Conservation (phyloP, 2,113 vertebrate genomes). For the Poecilia latipinna region DNA sequence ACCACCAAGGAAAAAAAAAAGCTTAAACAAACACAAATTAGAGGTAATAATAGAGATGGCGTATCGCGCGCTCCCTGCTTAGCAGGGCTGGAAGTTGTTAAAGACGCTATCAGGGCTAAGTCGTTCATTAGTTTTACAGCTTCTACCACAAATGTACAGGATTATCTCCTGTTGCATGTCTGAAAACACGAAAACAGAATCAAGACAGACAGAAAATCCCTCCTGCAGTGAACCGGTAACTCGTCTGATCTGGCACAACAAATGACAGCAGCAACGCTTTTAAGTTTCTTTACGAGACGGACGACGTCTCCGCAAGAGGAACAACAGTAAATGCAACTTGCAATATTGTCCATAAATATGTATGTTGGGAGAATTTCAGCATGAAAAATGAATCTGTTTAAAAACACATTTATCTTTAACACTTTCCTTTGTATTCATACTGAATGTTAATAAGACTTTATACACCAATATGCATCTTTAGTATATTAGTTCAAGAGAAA, state of each 20-base stretch:
- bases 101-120: conserved; percentile 24
- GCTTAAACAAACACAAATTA: neutral
- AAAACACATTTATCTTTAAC: neutral
- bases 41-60: conserved; percentile 4
- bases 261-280: neutral
- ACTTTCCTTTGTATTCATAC: no score
- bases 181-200: conserved; percentile 24
- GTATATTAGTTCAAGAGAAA: neutral
- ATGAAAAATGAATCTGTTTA: neutral
- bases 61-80: conserved; percentile 16
- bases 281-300: neutral
- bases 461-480: neutral
- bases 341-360: neutral
- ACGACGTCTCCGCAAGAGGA: neutral
- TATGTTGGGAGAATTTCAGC: neutral
- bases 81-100: conserved; percentile 13
- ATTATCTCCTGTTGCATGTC: conserved; percentile 29
- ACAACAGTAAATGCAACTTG: no score
- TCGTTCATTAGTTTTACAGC: conserved; percentile 34
- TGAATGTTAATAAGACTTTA: neutral
- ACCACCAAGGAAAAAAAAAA: neutral
- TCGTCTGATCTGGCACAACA: neutral
- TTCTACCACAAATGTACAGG: conserved; percentile 32
- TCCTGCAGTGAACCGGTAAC: neutral
- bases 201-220: neutral